Evolutionary conservation across 2,797 vertebrate genomes (phyloP), one percentile per base, ranked within the genome.

Genomic region (Brachyrhaphis roseni): DNA sequence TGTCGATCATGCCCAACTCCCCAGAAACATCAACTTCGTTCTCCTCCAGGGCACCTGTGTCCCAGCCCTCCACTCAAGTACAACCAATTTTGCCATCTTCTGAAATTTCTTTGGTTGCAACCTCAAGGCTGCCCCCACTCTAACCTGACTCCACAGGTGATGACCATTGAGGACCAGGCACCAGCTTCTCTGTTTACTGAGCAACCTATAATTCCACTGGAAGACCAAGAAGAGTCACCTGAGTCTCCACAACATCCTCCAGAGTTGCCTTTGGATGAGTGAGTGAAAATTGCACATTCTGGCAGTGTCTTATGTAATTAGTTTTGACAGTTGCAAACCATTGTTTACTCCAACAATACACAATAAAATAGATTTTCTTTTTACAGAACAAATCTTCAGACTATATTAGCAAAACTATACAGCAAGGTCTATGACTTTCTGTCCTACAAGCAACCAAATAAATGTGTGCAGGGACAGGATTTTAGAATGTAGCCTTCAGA

Each of bases 151-250:
- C 68, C 68, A 71, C 68, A 71, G 4, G 68, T 46, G 23, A 70
- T 43, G 3, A 43, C 10, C 39, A 70, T 43, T n/a, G 66, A 71
- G 68, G 68, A 18, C 39, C 68, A 71, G 41, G 12, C 23, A 71
- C 68, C 41, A n/a, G 68, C 43, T n/a, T 71, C 41, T 71, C 68
- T 41, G 46, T 71, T 71, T 71, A 71, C n/a, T n/a, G n/a, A n/a
- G n/a, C n/a, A 28, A 71, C 41, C 68, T 71, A 43, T 71, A 46
- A 71, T 45, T 71, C 12, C 47, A 6, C n/a, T 72, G 70, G 43
- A 72, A 72, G n/a, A 47, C 43, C n/a, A 72, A 72, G 70, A 72
- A 47, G 70, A 72, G 26, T 45, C 70, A 71, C 41, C 41, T 28
- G 11, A 72, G 70, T 47, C 20, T 72, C 45, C 70, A 47, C 70